Conservation (phyloP, 1,140 invertebrate species). For the Pollicipes pollicipes region DNA sequence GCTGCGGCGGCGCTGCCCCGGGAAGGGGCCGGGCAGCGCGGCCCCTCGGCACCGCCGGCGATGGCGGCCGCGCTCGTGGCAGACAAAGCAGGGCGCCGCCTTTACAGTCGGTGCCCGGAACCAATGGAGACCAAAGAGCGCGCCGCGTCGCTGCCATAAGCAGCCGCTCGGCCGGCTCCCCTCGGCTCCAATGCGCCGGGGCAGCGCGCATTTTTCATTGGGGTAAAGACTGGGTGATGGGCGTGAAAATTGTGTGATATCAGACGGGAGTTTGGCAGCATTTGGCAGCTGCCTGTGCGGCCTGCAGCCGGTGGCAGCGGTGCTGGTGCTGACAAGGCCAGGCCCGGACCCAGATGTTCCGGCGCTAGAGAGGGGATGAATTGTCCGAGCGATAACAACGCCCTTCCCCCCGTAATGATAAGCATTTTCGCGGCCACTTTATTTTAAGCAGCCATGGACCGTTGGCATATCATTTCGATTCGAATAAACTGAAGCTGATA, state of each 20-base stretch:
- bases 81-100: neutral
- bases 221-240: neutral
- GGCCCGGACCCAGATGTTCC: no score
- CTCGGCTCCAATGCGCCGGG: neutral
- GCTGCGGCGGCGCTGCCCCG: no score
- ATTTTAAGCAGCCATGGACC: no score
- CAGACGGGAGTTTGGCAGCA: neutral
- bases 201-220: neutral
- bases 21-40: no score
- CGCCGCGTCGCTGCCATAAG: neutral
- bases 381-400: no score
- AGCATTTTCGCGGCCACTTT: no score
- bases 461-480: no score
- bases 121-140: neutral
- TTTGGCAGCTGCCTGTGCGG: neutral
- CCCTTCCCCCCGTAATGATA: no score
- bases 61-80: neutral
- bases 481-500: no score
- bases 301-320: slow-evolving; percentile 1
- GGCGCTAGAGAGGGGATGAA: no score
- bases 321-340: no score
- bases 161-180: neutral
- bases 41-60: no score
- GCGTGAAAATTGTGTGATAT: neutral
- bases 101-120: neutral